Evolutionary conservation across 1,140 invertebrate genomes (phyloP), one percentile per base, ranked within the genome.

Genomic region (Nebria ingens): DNA sequence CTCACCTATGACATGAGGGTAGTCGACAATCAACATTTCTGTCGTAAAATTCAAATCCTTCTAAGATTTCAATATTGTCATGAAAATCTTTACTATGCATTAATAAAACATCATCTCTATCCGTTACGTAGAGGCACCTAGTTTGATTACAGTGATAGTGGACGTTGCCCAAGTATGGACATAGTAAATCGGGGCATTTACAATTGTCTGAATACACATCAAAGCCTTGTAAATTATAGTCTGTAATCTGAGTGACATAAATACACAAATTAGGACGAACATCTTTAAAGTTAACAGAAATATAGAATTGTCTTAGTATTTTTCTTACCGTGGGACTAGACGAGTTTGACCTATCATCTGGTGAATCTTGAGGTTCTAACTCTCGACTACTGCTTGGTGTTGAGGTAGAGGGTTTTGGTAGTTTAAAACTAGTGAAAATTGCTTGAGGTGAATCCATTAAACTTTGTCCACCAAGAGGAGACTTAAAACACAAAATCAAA

Each of bases 391-490:
- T 61, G 50, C 74, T 71, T 17, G 70, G 67, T 15, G 74, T 73
- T 11, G 73, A 72, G 58, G 74, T 65, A 65, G 73, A 61, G 59
- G 80, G 79, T 73, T 93, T 91, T 17, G 91, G 90, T 54, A 94
- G 74, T 68, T 94, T 94, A 67, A 93, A 94, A 61, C 89, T 92
- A 20, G 91, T 93, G 68, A 93, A 94, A 60, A 94, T 93, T 4
- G 91, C 91, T 71, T 93, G 89, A 4, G 89, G 89, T 22, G 86
- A 85, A 54, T 52, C 78, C 77, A 61, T 78, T 67, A 66, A 68
- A 66, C 56, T 76, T 61, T 56, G 77, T 65, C 76, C 61, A 66
- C 77, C 83, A 74, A 56, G 22, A 62, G 12, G 17, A 3, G 20
- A 64, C 29, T 22, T 53, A 55, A 60, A 59, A 58, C n/a, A n/a